phyloP scores from a whole-genome alignment of 2,113 vertebrate genomes.

The Desmodus rotundus region DNA sequence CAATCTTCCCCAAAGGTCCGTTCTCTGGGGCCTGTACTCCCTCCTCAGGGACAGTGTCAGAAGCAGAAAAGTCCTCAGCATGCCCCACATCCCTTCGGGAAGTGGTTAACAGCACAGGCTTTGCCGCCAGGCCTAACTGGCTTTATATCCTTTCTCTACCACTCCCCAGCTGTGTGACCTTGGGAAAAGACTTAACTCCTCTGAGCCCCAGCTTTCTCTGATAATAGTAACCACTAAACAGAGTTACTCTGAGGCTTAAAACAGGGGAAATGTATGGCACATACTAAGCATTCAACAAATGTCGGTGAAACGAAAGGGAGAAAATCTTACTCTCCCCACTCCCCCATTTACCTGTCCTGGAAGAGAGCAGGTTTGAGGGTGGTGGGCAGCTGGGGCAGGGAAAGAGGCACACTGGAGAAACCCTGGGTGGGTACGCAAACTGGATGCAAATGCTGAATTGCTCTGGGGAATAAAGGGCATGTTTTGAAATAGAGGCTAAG shows the following conservation, averaged over 20 bases:
- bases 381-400: not conserved
- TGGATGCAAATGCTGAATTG: not conserved
- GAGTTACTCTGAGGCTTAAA: not conserved
- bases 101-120: not conserved
- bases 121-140: not conserved
- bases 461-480: not conserved
- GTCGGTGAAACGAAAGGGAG: not conserved
- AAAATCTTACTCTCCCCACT: not conserved
- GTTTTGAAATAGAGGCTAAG: not conserved
- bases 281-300: not conserved
- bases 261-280: not conserved
- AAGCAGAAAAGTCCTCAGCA: not conserved
- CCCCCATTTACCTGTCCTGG: not conserved
- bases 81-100: not conserved
- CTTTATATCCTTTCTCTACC: not conserved
- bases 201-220: not conserved
- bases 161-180: not conserved
- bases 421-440: not conserved
- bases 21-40: not conserved
- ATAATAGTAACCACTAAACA: not conserved
- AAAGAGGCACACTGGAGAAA: not conserved
- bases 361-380: not conserved
- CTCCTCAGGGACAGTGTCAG: not conserved
- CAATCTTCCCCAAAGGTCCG: not conserved
- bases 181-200: not conserved